Evolutionary conservation across 2,113 vertebrate species (phyloP), one percentile per base, ranked within the genome.

Genomic region (Pangasianodon gigas): DNA sequence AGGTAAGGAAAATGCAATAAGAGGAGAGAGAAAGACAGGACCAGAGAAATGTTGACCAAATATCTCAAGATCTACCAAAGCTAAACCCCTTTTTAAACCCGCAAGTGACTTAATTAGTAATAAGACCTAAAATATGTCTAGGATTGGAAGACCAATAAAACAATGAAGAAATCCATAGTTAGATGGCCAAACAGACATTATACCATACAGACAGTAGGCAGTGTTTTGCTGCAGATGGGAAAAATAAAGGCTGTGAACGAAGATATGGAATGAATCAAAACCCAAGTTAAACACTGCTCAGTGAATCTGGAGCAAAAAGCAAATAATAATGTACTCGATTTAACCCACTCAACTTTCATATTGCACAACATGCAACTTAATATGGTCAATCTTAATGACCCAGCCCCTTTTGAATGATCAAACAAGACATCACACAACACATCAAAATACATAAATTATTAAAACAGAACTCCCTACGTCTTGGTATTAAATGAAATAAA

Each of bases 221-320:
- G 80, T 21, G 13, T 46, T 52, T 84, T 58, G 32, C 82, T 54
- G 58, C 21, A 56, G n/a, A 54, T 82, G 24, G 4, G 11, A 24
- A 71, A n/a, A 60, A 44, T 6, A 65, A 37, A 54, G 14, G 69
- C 9, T 41, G 46, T 89, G 26, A 83, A 69, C 69, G 46, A 65
- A 52, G 14, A 52, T 65, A 52, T 60, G 79, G 60, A 44, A 88
- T 83, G 26, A 56, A 24, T 83, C 48, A 83, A 83, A 71, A 69
- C 60, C 4, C 10, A 46, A 37, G 87, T n/a, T 21, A 29, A 67
- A 71, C 21, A 79, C 14, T 79, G 87, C 21, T 44, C 58, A 88
- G 74, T 46, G 54, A 88, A 65, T 37, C 19, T 41, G 58, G 24
- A 26, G 58, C 48, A 67, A 41, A 71, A 48, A 9, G 8, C 29